phyloP scores from a whole-genome alignment of 2,797 vertebrate genomes.

The Enteromius paludinosus region DNA sequence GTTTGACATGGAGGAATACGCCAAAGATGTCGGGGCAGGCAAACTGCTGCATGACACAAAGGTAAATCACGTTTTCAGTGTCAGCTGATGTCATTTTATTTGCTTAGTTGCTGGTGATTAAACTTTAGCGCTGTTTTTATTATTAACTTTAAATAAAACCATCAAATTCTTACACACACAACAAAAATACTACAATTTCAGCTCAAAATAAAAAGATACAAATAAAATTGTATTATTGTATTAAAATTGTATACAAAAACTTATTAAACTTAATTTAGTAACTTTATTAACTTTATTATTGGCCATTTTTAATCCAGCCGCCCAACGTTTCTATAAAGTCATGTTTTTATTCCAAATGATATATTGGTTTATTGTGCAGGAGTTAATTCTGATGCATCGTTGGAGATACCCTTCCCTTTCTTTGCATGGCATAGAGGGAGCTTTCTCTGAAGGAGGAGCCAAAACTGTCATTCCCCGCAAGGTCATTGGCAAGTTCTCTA shows the following conservation, averaged over 20 bases:
- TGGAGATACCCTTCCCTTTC: conserved; percentile 96
- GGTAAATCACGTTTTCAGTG: conserved; percentile 68
- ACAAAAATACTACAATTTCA: not conserved
- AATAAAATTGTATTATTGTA: too few relatives aligned
- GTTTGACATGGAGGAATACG: conserved; percentile 90
- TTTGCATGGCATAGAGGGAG: conserved; percentile 95
- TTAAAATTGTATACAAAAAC: too few relatives aligned
- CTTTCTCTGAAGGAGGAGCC: conserved; percentile 88
- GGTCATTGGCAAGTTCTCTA: conserved; percentile 96
- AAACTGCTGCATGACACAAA: conserved; percentile 85
- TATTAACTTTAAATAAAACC: not conserved
- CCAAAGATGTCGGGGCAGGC: conserved; percentile 83
- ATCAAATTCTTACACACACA: not conserved
- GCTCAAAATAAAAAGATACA: not conserved
- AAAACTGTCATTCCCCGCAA: conserved; percentile 97
- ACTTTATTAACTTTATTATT: not conserved
- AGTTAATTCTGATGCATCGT: conserved; percentile 91
- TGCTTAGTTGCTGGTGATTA: not conserved
- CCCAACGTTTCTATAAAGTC: too few relatives aligned
- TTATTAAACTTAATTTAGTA: not conserved
- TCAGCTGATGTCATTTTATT: not conserved
- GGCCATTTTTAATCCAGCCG: not conserved
- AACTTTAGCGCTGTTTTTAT: not conserved
- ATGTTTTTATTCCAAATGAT: not conserved
- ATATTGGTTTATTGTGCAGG: conserved; percentile 71